These are phyloP conservation scores for Chelon auratus DNA, from an alignment of 2,797 vertebrate genomes.

Conservation along the genomic window DNA sequence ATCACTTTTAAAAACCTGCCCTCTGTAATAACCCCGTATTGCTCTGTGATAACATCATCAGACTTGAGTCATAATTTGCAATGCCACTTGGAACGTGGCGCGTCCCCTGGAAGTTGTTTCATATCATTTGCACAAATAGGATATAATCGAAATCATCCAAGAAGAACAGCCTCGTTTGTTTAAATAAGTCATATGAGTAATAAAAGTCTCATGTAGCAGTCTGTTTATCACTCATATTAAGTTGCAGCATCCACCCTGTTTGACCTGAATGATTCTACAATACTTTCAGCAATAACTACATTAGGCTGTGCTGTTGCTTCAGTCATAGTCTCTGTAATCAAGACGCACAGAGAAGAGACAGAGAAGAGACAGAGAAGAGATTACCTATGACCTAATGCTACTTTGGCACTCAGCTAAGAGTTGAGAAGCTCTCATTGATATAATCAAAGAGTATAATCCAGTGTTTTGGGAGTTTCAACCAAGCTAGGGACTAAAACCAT, in stretches of 20 bases:
- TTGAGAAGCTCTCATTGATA: background rate
- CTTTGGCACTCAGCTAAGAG: background rate
- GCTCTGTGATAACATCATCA: no score
- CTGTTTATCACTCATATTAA: constrained; percentile 23
- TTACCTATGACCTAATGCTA: constrained; percentile 6
- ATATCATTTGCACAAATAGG: no score
- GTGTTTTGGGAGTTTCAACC: no score
- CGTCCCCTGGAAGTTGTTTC: no score
- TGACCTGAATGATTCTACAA: constrained; percentile 18
- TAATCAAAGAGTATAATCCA: no score
- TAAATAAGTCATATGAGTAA: background rate
- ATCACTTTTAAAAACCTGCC: background rate
- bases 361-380: background rate
- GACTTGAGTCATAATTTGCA: no score
- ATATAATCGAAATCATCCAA: no score
- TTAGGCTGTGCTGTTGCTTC: constrained; percentile 18
- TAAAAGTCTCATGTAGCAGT: constrained; percentile 14
- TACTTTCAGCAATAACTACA: constrained; percentile 5
- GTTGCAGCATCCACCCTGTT: constrained; percentile 3
- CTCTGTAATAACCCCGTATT: background rate
- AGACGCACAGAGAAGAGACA: background rate
- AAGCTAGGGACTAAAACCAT: no score
- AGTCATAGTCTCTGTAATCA: constrained; percentile 4
- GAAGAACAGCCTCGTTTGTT: no score
- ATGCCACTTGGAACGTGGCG: no score